Evolutionary conservation across 1,140 invertebrate species (phyloP).

Genomic region (Halyomorpha halys): DNA sequence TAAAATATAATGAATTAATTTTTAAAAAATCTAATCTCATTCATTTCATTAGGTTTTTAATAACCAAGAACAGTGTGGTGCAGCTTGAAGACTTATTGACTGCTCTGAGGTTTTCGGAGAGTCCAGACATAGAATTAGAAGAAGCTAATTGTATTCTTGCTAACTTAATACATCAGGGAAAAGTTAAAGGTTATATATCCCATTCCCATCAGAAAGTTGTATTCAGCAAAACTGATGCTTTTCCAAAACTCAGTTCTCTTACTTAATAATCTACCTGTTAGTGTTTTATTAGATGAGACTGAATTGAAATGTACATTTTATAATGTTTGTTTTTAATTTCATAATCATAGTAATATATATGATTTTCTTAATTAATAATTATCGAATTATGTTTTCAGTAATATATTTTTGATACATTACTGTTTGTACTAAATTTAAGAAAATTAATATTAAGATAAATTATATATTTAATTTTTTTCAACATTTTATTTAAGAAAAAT

Average conservation of each 20-base stretch:
- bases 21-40: constrained; percentile 11
- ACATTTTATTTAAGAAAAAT: too few relatives aligned
- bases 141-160: constrained; percentile 93
- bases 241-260: constrained; percentile 60
- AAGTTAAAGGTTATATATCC: constrained; percentile 95
- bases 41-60: constrained; percentile 50
- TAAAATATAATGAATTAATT: too few relatives aligned
- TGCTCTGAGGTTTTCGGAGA: constrained; percentile 67
- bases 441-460: too few relatives aligned
- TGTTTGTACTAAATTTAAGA: too few relatives aligned
- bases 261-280: neutral
- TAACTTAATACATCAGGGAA: constrained; percentile 90
- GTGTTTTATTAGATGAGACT: too few relatives aligned
- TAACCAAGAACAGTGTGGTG: constrained; percentile 82
- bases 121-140: constrained; percentile 79
- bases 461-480: too few relatives aligned
- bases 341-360: too few relatives aligned
- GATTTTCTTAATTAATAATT: too few relatives aligned
- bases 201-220: constrained; percentile 94
- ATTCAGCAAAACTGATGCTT: constrained; percentile 93
- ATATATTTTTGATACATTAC: too few relatives aligned
- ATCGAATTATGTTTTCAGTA: too few relatives aligned
- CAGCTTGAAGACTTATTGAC: constrained; percentile 71
- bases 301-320: too few relatives aligned
- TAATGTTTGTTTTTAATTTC: too few relatives aligned